phyloP scores from a whole-genome alignment of 2,888 invertebrate genomes.

The Drosophila meridionalis region DNA sequence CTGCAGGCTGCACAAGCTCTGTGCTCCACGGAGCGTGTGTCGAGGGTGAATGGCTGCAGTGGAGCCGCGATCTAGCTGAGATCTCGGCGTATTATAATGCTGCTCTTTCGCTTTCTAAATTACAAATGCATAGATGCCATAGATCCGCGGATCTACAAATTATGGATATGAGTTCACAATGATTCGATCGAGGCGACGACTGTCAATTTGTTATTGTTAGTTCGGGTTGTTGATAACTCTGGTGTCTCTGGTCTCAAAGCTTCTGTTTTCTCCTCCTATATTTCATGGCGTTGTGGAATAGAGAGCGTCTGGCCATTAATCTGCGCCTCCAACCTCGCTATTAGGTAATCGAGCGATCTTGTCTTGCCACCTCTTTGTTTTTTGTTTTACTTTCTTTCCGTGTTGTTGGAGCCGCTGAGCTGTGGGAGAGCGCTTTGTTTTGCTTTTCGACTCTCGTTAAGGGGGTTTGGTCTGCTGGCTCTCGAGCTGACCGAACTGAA shows the following conservation, averaged over 20 bases:
- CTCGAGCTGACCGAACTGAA: constrained; percentile 35
- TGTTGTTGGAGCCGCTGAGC: constrained; percentile 14
- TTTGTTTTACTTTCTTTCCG: constrained; percentile 67
- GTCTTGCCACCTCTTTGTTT: constrained; percentile 27
- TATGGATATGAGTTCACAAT: constrained; percentile 54
- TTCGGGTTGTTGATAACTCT: constrained; percentile 5
- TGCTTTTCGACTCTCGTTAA: constrained; percentile 54
- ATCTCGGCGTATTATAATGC: constrained; percentile 40
- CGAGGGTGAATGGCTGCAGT: constrained; percentile 19
- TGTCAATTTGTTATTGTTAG: constrained; percentile 6
- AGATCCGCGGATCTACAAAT: constrained; percentile 25
- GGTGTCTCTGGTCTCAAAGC: constrained; percentile 51
- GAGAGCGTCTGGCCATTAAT: constrained; percentile 67
- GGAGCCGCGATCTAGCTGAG: constrained; percentile 7
- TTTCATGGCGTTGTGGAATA: constrained; percentile 50
- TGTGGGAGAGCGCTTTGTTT: constrained; percentile 16
- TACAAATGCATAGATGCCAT: constrained; percentile 49
- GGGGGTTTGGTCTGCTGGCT: constrained; percentile 4
- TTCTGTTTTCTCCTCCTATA: constrained; percentile 69
- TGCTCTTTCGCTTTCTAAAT: constrained; percentile 66
- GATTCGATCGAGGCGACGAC: constrained; percentile 34
- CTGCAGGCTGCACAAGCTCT: constrained; percentile 25
- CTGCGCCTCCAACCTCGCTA: constrained; percentile 39
- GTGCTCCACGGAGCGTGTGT: constrained; percentile 5
- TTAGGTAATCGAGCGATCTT: constrained; percentile 66